Evolutionary conservation across 2,797 vertebrate genomes (phyloP).

Genomic region (Xiphophorus birchmanni): DNA sequence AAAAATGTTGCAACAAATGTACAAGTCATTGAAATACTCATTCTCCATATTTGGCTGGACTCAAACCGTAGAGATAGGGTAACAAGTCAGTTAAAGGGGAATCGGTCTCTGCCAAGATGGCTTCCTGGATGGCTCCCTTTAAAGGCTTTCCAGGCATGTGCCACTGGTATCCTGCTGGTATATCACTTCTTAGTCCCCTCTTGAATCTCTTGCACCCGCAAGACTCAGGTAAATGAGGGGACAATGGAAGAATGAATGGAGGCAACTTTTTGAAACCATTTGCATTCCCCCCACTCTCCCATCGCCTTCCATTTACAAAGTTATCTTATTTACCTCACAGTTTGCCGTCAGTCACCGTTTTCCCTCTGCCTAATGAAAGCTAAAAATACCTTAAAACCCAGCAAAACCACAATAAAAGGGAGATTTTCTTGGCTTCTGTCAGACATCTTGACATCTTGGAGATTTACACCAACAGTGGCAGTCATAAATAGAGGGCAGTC

Average conservation of each 20-base stretch:
- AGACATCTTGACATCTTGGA: conserved; percentile 11
- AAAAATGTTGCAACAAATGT: not conserved
- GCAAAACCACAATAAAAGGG: conserved; percentile 12
- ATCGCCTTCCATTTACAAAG: conserved; percentile 1
- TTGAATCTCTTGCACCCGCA: not conserved
- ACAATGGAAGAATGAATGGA: not conserved
- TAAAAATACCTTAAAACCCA: not conserved
- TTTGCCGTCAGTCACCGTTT: not conserved
- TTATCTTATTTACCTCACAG: conserved; percentile 2
- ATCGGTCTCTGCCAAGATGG: not conserved
- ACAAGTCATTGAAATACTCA: not conserved
- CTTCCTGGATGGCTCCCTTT: not conserved
- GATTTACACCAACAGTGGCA: conserved; percentile 1
- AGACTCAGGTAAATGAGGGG: not conserved
- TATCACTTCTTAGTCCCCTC: not conserved
- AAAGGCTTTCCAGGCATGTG: not conserved
- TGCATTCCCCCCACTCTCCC: not conserved
- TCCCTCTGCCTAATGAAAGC: not conserved
- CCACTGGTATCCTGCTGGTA: not conserved
- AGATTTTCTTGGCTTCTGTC: conserved; percentile 10
- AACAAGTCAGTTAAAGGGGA: not conserved
- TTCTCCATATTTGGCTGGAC: not conserved
- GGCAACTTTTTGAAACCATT: not conserved
- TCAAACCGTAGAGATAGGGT: not conserved
- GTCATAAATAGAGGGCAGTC: conserved; percentile 2